A percentile compares a stretch with the other conserved stretches of the same genome.
These are phyloP conservation scores for Dendrocincla fuliginosa DNA, from an alignment of 2,797 vertebrate species.

Conservation along the genomic window DNA sequence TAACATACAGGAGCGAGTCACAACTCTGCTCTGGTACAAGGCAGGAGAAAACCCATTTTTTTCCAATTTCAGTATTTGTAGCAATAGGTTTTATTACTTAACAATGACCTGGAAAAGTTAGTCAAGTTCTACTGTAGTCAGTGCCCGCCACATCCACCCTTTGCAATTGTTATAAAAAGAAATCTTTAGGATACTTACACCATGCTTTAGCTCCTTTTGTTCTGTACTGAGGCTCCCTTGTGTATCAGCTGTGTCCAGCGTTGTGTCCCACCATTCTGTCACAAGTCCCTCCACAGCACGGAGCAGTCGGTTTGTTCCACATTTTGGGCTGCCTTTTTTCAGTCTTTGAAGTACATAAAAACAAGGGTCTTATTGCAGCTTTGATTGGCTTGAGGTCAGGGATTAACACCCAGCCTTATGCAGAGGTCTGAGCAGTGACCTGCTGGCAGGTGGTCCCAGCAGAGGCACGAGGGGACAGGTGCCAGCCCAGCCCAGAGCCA, in stretches of 20 bases:
- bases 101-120: not conserved
- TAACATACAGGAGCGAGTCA: not conserved
- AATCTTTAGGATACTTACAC: not conserved
- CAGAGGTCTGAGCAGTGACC: not conserved
- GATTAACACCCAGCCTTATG: no score
- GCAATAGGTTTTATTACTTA: not conserved
- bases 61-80: not conserved
- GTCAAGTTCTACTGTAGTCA: not conserved
- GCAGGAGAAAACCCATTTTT: not conserved
- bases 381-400: not conserved
- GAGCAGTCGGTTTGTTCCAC: not conserved
- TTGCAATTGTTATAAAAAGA: not conserved
- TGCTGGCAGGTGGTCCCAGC: not conserved
- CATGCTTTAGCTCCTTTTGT: not conserved
- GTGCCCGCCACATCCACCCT: not conserved
- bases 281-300: not conserved
- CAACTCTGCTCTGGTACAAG: not conserved
- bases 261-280: accelerated
- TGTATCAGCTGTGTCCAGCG: not conserved
- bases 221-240: not conserved
- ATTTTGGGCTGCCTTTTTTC: not conserved
- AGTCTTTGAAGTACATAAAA: not conserved
- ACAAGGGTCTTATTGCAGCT: not conserved
- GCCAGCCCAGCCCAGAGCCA: not conserved
- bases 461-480: accelerated